phyloP scores from a whole-genome alignment of 2,113 vertebrate genomes.

The Micromys minutus region DNA sequence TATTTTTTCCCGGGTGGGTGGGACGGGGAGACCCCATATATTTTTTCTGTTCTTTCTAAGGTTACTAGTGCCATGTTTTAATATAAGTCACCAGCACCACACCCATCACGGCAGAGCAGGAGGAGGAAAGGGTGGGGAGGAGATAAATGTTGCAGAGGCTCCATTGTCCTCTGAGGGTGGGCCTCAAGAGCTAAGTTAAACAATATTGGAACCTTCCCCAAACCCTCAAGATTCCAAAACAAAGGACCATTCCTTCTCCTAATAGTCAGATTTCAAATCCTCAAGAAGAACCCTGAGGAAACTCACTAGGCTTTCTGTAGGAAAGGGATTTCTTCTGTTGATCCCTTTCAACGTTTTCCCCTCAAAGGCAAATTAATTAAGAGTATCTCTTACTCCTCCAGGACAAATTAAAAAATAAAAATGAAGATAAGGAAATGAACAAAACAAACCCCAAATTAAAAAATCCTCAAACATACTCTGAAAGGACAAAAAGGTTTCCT shows the following conservation, averaged over 20 bases:
- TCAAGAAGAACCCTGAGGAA: neutral
- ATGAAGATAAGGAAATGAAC: neutral
- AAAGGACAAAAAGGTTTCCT: conserved; percentile 9
- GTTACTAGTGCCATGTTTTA: neutral
- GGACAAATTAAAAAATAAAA: neutral
- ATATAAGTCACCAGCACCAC: neutral
- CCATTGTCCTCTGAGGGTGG: neutral
- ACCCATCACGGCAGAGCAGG: neutral
- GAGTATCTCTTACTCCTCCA: neutral
- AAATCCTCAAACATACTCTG: neutral
- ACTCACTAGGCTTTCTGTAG: neutral
- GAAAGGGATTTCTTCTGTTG: neutral
- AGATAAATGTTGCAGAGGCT: neutral
- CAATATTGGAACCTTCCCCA: conserved; percentile 10
- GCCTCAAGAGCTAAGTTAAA: conserved; percentile 35
- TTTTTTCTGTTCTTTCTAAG: neutral
- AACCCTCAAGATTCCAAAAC: conserved; percentile 1
- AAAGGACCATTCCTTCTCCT: neutral
- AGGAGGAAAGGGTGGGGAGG: neutral
- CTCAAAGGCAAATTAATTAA: neutral
- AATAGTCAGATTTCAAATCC: neutral
- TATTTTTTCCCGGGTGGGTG: neutral
- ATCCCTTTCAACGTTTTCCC: neutral
- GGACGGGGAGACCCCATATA: neutral
- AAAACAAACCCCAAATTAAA: neutral